Conservation (phyloP, 2,113 vertebrate species). For the Atrichornis clamosus region DNA sequence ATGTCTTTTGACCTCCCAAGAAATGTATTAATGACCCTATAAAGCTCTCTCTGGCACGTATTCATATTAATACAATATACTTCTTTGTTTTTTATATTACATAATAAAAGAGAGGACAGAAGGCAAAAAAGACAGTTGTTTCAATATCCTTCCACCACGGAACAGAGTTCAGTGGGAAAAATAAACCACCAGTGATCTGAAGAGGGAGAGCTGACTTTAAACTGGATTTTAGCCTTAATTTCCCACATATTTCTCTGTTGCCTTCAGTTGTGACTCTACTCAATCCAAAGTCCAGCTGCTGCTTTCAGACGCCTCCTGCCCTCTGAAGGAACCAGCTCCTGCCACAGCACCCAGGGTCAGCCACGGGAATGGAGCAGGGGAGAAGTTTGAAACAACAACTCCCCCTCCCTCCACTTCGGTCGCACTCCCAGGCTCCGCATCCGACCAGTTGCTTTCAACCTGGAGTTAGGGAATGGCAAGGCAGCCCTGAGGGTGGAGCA, state of each 20-base stretch:
- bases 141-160: slow-evolving; percentile 16
- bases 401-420: not conserved
- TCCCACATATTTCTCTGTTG: not conserved
- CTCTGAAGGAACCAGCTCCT: not conserved
- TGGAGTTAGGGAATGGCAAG: not conserved
- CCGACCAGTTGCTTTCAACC: fast-evolving
- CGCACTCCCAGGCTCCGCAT: fast-evolving
- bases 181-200: not conserved
- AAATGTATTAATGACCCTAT: slow-evolving; percentile 65
- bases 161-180: not conserved
- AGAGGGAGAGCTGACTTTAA: not conserved
- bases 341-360: not conserved
- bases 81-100: slow-evolving; percentile 58
- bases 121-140: not conserved
- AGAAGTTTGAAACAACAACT: fast-evolving
- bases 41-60: slow-evolving; percentile 53
- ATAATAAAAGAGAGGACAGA: not conserved
- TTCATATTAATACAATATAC: slow-evolving; percentile 69
- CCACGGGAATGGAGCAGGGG: not conserved
- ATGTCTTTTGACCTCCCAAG: slow-evolving; percentile 67
- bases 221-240: not conserved
- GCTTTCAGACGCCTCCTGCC: not conserved
- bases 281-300: not conserved
- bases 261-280: not conserved
- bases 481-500: not conserved